Base-by-base conservation (phyloP, 2,797 vertebrate species). In the Tolypeutes matacus region DNA sequence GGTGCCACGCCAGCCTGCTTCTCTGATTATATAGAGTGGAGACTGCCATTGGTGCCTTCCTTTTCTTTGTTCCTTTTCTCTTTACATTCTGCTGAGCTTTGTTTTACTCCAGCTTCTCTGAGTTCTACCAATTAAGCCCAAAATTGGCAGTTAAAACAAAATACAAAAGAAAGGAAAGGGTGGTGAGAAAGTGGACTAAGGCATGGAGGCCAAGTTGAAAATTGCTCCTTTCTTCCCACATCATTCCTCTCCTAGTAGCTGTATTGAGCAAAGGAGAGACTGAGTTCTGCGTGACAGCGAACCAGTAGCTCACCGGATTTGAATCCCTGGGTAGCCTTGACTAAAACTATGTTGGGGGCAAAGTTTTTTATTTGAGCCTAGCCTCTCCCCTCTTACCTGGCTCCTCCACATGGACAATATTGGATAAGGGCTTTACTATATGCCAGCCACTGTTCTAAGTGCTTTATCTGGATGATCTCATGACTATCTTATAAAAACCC, bases 101-200 rank as follows among this genome's bases (percentile, higher is more conserved):
- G 20, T 95, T 97, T 97, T 96, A 93, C 78, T 95, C 94, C 92
- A 94, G 39, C 58, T 95, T 95, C 85, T 89, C 81, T 89, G 92
- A 17, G 1, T 96, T 92, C 91, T 65, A 85, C 46, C 86, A 89
- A 86, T 64, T 96, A 96, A 94, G 83, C 49, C 81, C 23, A 0
- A 89, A 95, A 81, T 91, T 91, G 90, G 60, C 76, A 91, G 82
- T 86, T 84, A 91, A 96, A 95, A 93, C 53, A 93, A 96, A 95
- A 96, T 76, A 25, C 83, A 96, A 97, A 84, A 70, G 94, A 95
- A 92, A 93, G 72, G 25, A 85, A 86, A 60, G 73, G 7, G 21
- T 3, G 1, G 64, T 80, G 53, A 93, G 85, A 56, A 95, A 70
- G 46, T 58, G 64, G 90, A 84, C 69, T 83, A 89, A 96, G 62